Evolutionary conservation across 2,888 invertebrate species (phyloP).

Genomic region (Lymantria monacha): DNA sequence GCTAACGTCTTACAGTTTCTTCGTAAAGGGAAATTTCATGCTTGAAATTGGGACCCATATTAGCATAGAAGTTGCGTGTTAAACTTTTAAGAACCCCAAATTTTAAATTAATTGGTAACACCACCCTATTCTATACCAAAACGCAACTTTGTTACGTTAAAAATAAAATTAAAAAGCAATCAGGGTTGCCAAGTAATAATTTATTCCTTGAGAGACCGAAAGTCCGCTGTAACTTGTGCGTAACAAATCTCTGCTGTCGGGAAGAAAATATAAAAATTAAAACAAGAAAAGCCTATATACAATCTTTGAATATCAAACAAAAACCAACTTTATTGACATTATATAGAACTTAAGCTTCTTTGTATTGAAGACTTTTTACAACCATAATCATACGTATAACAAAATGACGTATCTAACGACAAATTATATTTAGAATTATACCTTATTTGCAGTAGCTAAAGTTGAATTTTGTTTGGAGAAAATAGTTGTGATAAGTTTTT

Average conservation of each 20-base stretch:
- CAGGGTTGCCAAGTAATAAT: constrained; percentile 35
- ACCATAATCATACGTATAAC: neutral
- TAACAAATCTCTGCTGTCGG: constrained; percentile 62
- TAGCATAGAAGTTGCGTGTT: too few relatives aligned
- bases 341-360: constrained; percentile 31
- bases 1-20: too few relatives aligned
- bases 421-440: neutral
- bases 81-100: too few relatives aligned
- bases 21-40: too few relatives aligned
- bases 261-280: constrained; percentile 70
- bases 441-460: constrained; percentile 2
- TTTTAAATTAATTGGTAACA: too few relatives aligned
- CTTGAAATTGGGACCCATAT: too few relatives aligned
- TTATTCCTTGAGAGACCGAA: constrained; percentile 42
- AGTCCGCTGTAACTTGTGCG: constrained; percentile 57
- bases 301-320: constrained; percentile 16
- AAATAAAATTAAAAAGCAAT: constrained; percentile 33
- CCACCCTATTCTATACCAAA: too few relatives aligned
- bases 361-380: constrained; percentile 35
- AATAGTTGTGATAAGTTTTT: constrained; percentile 6
- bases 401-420: constrained; percentile 8
- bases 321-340: constrained; percentile 28
- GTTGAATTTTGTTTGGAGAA: constrained; percentile 6
- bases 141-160: neutral
- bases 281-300: constrained; percentile 53